A percentile compares a stretch with the other conserved stretches of the same genome.
Conservation (phyloP, 53 echinoderm and acorn worm genomes). For the Astropecten irregularis region DNA sequence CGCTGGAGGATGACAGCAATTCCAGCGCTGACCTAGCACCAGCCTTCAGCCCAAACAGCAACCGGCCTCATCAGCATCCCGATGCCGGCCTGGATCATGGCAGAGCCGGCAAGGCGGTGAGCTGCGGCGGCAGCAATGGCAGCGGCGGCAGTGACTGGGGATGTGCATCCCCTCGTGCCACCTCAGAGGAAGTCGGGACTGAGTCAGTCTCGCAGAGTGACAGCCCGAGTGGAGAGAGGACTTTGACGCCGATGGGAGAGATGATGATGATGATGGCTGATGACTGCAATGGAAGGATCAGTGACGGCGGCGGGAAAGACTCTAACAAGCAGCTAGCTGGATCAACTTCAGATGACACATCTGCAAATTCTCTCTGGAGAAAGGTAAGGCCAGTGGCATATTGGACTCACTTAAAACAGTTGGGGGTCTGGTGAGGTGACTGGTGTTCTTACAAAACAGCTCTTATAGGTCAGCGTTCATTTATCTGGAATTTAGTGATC, state of each 20-base stretch:
- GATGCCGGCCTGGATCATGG: not conserved
- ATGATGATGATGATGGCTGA: not conserved
- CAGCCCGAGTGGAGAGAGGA: conserved; percentile 49
- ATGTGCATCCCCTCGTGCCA: conserved; percentile 12
- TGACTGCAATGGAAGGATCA: not conserved
- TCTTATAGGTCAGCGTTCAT: no score
- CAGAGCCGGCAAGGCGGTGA: not conserved
- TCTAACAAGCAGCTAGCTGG: conserved; percentile 15
- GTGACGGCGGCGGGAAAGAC: not conserved
- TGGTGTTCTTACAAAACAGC: no score
- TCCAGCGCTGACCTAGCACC: conserved; percentile 14
- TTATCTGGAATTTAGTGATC: no score
- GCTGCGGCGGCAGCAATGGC: no score
- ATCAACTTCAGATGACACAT: conserved; percentile 27
- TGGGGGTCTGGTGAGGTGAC: no score
- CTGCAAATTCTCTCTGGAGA: conserved; percentile 8
- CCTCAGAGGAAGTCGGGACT: conserved; percentile 41
- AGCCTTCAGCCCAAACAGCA: not conserved
- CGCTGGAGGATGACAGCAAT: conserved; percentile 21
- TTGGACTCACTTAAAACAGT: no score
- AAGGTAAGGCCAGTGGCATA: not conserved
- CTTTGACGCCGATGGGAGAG: not conserved
- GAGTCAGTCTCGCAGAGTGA: conserved; percentile 50
- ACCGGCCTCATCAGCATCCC: not conserved
- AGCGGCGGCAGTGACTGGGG: not conserved